Evolutionary conservation across 2,797 vertebrate genomes (phyloP).

Genomic region (Pangasius djambal): DNA sequence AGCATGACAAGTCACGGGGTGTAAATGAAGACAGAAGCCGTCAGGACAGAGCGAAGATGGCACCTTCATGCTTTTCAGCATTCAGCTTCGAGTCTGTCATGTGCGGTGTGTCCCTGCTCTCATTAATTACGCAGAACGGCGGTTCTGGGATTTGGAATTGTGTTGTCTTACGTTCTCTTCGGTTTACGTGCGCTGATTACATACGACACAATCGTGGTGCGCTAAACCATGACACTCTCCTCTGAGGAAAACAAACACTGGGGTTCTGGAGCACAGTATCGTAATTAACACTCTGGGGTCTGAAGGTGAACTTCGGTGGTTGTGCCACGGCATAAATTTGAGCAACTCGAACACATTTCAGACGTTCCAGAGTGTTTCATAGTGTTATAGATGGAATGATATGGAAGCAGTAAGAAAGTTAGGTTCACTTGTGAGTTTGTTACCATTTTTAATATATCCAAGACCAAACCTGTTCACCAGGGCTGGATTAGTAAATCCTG

Average conservation of each 20-base stretch:
- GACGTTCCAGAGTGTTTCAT: neutral
- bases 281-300: conserved; percentile 37
- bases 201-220: conserved; percentile 42
- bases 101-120: conserved; percentile 53
- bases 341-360: neutral
- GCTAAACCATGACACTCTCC: conserved; percentile 36
- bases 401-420: neutral
- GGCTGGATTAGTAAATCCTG: neutral
- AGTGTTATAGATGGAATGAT: neutral
- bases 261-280: neutral
- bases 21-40: conserved; percentile 55
- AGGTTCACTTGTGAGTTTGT: neutral
- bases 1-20: conserved; percentile 13
- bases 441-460: neutral
- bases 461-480: neutral
- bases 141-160: conserved; percentile 55
- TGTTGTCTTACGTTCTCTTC: conserved; percentile 36
- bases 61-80: conserved; percentile 7
- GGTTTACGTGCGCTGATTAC: conserved; percentile 55
- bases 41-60: conserved; percentile 34
- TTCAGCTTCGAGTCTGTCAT: neutral
- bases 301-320: neutral
- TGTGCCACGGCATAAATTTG: neutral
- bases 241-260: conserved; percentile 48
- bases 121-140: conserved; percentile 65